These are phyloP conservation scores for Zygogramma bicolorata DNA, from an alignment of 2,888 invertebrate species.

Conservation along the genomic window DNA sequence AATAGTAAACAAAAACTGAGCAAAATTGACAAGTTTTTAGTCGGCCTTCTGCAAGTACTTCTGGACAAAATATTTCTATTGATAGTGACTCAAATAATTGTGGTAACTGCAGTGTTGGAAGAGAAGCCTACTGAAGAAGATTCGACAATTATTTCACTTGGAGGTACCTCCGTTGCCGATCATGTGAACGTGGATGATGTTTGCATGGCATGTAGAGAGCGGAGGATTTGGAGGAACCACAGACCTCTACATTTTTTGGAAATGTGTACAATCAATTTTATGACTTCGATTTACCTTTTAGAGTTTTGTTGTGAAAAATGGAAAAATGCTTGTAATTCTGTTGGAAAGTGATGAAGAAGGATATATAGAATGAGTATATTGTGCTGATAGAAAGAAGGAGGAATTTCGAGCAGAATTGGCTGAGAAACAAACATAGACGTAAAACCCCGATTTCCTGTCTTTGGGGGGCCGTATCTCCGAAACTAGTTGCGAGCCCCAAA, in stretches of 20 bases:
- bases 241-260: conserved; percentile 29
- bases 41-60: conserved; percentile 27
- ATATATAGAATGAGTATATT: no score
- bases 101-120: conserved; percentile 5
- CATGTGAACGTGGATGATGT: conserved; percentile 29
- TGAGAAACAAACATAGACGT: no score
- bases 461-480: no score
- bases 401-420: no score
- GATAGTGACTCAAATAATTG: conserved; percentile 28
- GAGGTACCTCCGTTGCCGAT: conserved; percentile 19
- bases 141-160: conserved; percentile 24
- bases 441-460: no score
- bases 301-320: no score
- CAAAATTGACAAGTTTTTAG: conserved; percentile 28
- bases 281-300: no score
- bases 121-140: conserved; percentile 30
- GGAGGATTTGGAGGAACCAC: conserved; percentile 25
- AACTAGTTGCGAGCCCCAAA: no score
- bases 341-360: no score
- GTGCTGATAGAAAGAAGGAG: no score
- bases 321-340: no score
- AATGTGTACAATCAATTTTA: conserved; percentile 24
- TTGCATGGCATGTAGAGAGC: conserved; percentile 21
- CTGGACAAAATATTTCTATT: conserved; percentile 26
- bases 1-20: conserved; percentile 3